These are phyloP conservation scores for Heteromurus nitidus DNA, from an alignment of 2,888 invertebrate genomes.

Conservation along the genomic window DNA sequence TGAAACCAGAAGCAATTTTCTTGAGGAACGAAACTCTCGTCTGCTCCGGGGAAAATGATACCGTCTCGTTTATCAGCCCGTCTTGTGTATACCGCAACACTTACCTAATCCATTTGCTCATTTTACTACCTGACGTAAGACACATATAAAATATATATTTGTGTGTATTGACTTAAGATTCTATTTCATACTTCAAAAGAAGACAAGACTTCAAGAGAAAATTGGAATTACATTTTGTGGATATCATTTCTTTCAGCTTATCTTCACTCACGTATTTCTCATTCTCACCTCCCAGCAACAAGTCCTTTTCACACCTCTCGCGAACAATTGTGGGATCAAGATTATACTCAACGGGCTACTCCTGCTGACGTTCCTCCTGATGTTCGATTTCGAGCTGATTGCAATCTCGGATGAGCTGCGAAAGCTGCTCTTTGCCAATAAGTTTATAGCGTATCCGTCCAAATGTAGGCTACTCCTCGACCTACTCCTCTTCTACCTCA, in stretches of 20 bases:
- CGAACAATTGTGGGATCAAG: conserved; percentile 60
- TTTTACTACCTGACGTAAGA: conserved; percentile 62
- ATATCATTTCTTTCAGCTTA: conserved; percentile 26
- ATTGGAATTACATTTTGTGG: too few species aligned
- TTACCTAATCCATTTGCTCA: conserved; percentile 57
- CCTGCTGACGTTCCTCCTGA: conserved; percentile 51
- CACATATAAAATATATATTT: too few species aligned
- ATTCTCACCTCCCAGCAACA: conserved; percentile 59
- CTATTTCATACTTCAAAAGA: too few species aligned
- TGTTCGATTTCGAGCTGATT: conserved; percentile 58
- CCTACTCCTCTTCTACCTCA: conserved; percentile 85
- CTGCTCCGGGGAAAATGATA: conserved; percentile 17
- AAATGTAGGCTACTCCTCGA: conserved; percentile 65
- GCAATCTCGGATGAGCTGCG: conserved; percentile 52
- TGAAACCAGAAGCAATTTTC: conserved; percentile 36
- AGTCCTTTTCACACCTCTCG: conserved; percentile 57
- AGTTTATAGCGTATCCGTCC: conserved; percentile 53
- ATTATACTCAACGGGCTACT: conserved; percentile 65
- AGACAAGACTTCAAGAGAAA: too few species aligned
- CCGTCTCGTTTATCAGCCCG: not conserved
- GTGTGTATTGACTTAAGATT: not conserved
- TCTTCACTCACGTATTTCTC: conserved; percentile 59
- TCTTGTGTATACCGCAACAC: conserved; percentile 45
- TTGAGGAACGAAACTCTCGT: conserved; percentile 41
- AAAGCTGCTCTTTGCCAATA: conserved; percentile 40